These are phyloP conservation scores for Tauraco erythrolophus DNA, from an alignment of 2,113 vertebrate species.

Conservation along the genomic window DNA sequence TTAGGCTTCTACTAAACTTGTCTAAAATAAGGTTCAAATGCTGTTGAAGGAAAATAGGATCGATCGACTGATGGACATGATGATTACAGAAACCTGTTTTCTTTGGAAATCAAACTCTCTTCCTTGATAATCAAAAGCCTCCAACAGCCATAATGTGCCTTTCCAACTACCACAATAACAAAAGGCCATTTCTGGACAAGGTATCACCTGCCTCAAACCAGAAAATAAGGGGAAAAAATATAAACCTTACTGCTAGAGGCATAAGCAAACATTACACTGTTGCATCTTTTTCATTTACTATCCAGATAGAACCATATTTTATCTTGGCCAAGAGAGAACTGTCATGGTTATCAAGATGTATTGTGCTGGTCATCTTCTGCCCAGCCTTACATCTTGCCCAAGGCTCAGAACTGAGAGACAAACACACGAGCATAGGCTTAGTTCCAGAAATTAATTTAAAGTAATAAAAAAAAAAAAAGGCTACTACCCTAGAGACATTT, in stretches of 20 bases:
- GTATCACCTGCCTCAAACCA: background rate
- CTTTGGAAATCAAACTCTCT: background rate
- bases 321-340: background rate
- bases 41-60: background rate
- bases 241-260: background rate
- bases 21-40: background rate
- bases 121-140: background rate
- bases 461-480: background rate
- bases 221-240: background rate
- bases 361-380: background rate
- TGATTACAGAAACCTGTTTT: background rate
- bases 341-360: slow-evolving; percentile 14
- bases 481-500: background rate
- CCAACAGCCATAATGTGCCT: background rate
- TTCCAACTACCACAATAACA: background rate
- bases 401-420: slow-evolving; percentile 24
- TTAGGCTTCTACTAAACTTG: background rate
- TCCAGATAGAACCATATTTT: background rate
- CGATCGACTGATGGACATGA: background rate
- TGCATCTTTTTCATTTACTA: background rate
- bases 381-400: background rate
- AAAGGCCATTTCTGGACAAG: background rate
- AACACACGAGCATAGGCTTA: background rate
- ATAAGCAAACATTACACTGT: background rate
- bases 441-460: slow-evolving; percentile 34